These are phyloP conservation scores for Tribolium freemani DNA, from an alignment of 2,888 invertebrate species.

Conservation along the genomic window DNA sequence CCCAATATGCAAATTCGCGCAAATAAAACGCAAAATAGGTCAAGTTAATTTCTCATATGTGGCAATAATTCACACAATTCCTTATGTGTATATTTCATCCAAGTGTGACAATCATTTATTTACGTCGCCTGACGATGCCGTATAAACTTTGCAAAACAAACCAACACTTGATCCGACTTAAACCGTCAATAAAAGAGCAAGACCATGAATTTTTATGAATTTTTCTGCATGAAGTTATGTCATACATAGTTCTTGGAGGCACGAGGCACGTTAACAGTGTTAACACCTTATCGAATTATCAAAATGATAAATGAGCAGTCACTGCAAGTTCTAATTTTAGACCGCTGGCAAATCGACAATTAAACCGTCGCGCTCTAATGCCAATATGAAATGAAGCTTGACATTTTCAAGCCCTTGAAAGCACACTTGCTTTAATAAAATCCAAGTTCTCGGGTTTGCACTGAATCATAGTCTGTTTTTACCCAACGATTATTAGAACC, in stretches of 20 bases:
- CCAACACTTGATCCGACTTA: not conserved
- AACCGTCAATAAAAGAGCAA: not conserved
- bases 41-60: conserved; percentile 19
- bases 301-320: not conserved
- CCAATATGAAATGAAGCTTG: conserved; percentile 6
- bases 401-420: conserved; percentile 20
- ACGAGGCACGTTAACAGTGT: too few species aligned
- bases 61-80: conserved; percentile 11
- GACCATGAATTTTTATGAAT: not conserved
- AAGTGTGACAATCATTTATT: not conserved
- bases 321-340: conserved; percentile 5
- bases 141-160: conserved; percentile 4
- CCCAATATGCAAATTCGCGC: not conserved
- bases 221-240: not conserved
- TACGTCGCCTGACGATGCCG: not conserved
- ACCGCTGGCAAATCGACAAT: conserved; percentile 11
- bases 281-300: not conserved
- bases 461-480: conserved; percentile 13
- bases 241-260: not conserved
- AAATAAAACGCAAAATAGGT: conserved; percentile 22
- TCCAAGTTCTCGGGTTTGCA: not conserved
- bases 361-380: conserved; percentile 1
- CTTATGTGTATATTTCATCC: conserved; percentile 4
- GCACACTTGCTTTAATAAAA: conserved; percentile 19
- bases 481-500: not conserved